Conservation (phyloP, 2,888 invertebrate genomes). For the Molorchus minor region DNA sequence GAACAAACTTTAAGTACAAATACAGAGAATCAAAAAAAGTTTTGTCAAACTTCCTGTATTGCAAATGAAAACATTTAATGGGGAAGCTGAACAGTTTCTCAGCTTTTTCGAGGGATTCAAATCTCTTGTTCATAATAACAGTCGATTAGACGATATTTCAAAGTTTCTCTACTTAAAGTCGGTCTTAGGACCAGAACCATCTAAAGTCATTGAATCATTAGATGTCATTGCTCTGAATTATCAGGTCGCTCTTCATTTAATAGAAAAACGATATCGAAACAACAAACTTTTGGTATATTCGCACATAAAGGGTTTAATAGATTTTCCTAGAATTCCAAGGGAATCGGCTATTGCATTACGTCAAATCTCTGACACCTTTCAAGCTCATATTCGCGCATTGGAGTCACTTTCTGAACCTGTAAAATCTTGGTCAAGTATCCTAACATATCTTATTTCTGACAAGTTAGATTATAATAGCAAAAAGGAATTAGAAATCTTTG, state of each 20-base stretch:
- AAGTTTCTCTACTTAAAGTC: not conserved
- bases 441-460: too few relatives aligned
- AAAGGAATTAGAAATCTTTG: not conserved
- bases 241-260: not conserved
- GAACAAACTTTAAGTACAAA: too few relatives aligned
- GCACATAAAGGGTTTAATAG: slow-evolving; percentile 2
- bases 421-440: too few relatives aligned
- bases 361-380: slow-evolving; percentile 5
- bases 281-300: not conserved
- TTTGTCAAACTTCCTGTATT: slow-evolving; percentile 6
- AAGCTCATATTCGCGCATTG: slow-evolving; percentile 1
- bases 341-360: too few relatives aligned
- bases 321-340: not conserved
- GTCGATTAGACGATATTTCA: not conserved
- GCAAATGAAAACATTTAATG: slow-evolving; percentile 3
- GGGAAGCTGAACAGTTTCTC: not conserved
- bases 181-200: not conserved
- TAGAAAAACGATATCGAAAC: not conserved
- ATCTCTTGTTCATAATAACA: slow-evolving; percentile 7
- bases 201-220: not conserved
- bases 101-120: slow-evolving; percentile 6
- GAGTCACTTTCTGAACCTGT: slow-evolving; percentile 2
- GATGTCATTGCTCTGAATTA: slow-evolving; percentile 1
- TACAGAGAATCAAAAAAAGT: not conserved
- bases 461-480: too few relatives aligned